phyloP scores from a whole-genome alignment of 2,113 vertebrate species.

The Malaclemys terrapin region DNA sequence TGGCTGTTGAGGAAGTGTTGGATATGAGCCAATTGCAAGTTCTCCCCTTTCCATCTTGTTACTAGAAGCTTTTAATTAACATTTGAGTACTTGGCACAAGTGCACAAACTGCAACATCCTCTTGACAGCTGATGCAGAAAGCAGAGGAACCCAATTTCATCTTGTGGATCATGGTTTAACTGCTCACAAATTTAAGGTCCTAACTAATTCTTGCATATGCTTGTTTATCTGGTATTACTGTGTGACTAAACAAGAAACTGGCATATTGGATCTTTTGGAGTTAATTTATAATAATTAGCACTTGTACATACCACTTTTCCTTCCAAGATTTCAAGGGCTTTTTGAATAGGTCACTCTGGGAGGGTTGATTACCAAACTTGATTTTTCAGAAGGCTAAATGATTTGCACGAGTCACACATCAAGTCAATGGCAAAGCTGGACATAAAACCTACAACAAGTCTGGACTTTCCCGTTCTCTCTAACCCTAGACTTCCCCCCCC shows the following conservation, averaged over 20 bases:
- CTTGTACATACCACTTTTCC: neutral
- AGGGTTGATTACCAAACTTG: neutral
- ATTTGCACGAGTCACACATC: neutral
- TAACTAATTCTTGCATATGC: neutral
- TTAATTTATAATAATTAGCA: neutral
- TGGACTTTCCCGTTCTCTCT: neutral
- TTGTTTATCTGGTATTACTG: neutral
- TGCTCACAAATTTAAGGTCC: neutral
- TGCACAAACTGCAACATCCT: neutral
- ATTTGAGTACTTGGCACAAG: neutral
- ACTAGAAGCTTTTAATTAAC: slow-evolving; percentile 48
- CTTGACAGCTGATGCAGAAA: slow-evolving; percentile 15
- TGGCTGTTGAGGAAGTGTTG: slow-evolving; percentile 12
- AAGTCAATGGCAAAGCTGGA: neutral
- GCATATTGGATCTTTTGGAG: neutral
- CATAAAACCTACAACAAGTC: neutral
- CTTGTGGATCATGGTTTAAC: neutral
- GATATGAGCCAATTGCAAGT: neutral
- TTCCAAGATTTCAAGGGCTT: neutral
- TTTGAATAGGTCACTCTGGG: neutral
- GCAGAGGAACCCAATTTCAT: slow-evolving; percentile 5
- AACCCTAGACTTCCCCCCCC: neutral
- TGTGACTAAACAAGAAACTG: neutral
- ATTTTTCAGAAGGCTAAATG: neutral
- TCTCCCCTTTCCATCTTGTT: slow-evolving; percentile 14